Conservation (phyloP, 2,888 invertebrate species). For the Meiosimyza decipiens region DNA sequence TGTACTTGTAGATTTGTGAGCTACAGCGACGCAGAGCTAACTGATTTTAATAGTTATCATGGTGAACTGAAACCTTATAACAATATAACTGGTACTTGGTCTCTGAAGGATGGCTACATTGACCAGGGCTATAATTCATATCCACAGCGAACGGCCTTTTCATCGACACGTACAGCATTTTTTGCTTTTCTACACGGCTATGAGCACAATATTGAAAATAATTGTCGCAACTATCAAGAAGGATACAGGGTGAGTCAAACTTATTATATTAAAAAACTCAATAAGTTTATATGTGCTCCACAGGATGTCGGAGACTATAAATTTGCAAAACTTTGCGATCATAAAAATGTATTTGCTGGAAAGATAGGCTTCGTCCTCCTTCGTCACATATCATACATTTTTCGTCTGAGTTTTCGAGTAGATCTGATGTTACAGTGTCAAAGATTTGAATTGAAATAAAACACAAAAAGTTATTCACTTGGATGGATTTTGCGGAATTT, state of each 20-base stretch:
- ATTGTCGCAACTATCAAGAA: constrained; percentile 78
- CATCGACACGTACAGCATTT: constrained; percentile 75
- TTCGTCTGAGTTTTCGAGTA: too few species aligned
- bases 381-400: too few species aligned
- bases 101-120: constrained; percentile 73
- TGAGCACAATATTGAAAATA: constrained; percentile 74
- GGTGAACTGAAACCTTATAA: constrained; percentile 51
- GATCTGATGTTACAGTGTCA: too few species aligned
- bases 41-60: constrained; percentile 56
- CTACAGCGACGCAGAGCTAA: constrained; percentile 53
- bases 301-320: too few species aligned
- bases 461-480: too few species aligned
- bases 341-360: too few species aligned
- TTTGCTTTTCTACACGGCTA: constrained; percentile 73
- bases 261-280: neutral
- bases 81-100: constrained; percentile 68
- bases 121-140: constrained; percentile 72
- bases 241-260: constrained; percentile 71
- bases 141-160: constrained; percentile 74
- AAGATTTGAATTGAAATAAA: too few species aligned
- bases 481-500: too few species aligned
- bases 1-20: constrained; percentile 48
- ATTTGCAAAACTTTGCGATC: too few species aligned
- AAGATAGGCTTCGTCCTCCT: too few species aligned
- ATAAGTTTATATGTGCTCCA: neutral